Base-by-base conservation (phyloP, 1,140 invertebrate species). In the Odontomachus brunneus region DNA sequence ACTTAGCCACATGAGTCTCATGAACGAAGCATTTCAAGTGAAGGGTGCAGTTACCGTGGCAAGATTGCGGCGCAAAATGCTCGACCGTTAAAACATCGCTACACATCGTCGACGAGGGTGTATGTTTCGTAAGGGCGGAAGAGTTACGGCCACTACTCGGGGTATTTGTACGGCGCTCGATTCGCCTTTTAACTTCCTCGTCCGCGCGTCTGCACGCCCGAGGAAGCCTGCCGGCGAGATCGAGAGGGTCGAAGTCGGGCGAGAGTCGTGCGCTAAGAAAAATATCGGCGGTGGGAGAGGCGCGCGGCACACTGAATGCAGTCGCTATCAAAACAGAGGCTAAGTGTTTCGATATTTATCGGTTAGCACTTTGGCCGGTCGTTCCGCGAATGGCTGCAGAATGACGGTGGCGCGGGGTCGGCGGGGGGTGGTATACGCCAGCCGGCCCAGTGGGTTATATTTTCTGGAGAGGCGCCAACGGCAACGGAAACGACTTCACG, bases 301-400 rank as follows among this genome's bases (percentile, higher is more conserved):
- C 38, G 22, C 51, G 26, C 26, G 57, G 72, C 63, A 48, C 60
- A 65, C 73, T 71, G 69, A 85, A 88, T 67, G 75, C 86, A 80
- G 67, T 86, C 82, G 55, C 84, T 91, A 89, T 90, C 80, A 92
- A 93, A 92, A 92, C 85, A 92, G 85, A 84, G 66, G 74, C 89
- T 90, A 92, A 93, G 92, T 92, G 92, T 93, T 92, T 91, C 88
- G 91, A 92, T 93, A 93, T 93, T 93, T 93, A 93, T 93, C 90
- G 91, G 87, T 86, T 89, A 84, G 87, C 86, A 89, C 86, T 90
- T 89, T 85, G 72, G 85, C 49, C 67, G 75, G 48, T 74, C 84
- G 87, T 89, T 86, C 63, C 76, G 71, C 67, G 85, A 84, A 76
- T 85, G 75, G 84, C 74, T 85, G 33, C 48, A 67, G 72, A 65